phyloP scores from a whole-genome alignment of 2,888 invertebrate genomes.

The Eupithecia subfuscata region DNA sequence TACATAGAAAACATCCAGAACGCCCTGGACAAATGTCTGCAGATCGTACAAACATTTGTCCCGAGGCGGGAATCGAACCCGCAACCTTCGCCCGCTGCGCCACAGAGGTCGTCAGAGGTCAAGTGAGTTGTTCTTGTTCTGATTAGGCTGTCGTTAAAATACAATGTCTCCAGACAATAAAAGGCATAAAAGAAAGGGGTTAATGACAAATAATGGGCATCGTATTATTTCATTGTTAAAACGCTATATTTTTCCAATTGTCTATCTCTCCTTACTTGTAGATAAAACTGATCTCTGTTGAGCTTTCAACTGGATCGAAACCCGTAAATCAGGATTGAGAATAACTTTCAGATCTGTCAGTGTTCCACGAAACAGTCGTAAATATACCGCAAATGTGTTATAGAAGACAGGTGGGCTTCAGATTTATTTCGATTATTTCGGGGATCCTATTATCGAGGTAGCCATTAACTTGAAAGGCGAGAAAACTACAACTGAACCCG shows the following conservation, averaged over 20 bases:
- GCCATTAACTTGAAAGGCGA: background rate
- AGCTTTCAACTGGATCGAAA: background rate
- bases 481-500: background rate
- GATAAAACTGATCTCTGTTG: background rate
- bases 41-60: too few species aligned
- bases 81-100: too few species aligned
- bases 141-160: background rate
- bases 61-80: too few species aligned
- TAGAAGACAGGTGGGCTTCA: conserved; percentile 12
- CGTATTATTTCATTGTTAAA: background rate
- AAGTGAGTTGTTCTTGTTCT: background rate
- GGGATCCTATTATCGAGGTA: conserved; percentile 10
- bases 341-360: background rate
- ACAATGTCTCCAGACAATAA: background rate
- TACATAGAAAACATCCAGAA: too few species aligned
- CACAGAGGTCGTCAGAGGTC: too few species aligned
- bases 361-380: conserved; percentile 22
- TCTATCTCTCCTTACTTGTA: background rate
- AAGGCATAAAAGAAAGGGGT: background rate
- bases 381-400: conserved; percentile 15
- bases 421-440: conserved; percentile 20
- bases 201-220: background rate
- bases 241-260: background rate
- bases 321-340: background rate
- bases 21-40: too few species aligned